phyloP scores from a whole-genome alignment of 2,113 vertebrate genomes.

The Castor canadensis region DNA sequence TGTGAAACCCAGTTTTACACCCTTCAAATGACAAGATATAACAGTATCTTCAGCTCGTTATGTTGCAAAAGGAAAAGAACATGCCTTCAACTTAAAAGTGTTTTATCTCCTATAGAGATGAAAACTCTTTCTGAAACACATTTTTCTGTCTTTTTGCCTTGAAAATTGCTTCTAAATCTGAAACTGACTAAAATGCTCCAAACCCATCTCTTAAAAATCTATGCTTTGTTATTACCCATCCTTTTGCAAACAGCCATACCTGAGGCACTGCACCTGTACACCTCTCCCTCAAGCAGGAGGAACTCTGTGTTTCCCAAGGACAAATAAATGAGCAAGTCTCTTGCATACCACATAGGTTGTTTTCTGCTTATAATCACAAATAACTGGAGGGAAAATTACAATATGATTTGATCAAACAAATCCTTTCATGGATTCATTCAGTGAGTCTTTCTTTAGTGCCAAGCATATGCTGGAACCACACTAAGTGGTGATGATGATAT shows the following conservation, averaged over 20 bases:
- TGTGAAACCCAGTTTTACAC: conserved; percentile 26
- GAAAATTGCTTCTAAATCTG: conserved; percentile 41
- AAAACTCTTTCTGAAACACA: conserved; percentile 43
- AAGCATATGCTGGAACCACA: not conserved
- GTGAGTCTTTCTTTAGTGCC: not conserved
- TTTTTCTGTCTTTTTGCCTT: not conserved
- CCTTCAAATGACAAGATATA: conserved; percentile 44
- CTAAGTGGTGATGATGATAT: not conserved
- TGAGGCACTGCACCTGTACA: not conserved
- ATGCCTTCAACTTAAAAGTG: conserved; percentile 50
- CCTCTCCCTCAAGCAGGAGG: not conserved
- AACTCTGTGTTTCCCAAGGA: not conserved
- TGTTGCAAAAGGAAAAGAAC: conserved; percentile 29
- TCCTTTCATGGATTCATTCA: not conserved
- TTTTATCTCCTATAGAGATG: conserved; percentile 53
- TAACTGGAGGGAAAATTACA: not conserved
- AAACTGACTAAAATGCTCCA: conserved; percentile 35
- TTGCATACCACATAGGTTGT: not conserved
- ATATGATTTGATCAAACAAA: conserved; percentile 14
- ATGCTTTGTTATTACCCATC: not conserved
- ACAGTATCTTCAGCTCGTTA: conserved; percentile 2
- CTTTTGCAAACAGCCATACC: not conserved
- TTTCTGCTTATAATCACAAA: not conserved
- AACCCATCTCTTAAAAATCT: conserved; percentile 30
- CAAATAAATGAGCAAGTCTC: not conserved